Conservation (phyloP, 2,113 vertebrate genomes). For the Drymodes brunneopygia region DNA sequence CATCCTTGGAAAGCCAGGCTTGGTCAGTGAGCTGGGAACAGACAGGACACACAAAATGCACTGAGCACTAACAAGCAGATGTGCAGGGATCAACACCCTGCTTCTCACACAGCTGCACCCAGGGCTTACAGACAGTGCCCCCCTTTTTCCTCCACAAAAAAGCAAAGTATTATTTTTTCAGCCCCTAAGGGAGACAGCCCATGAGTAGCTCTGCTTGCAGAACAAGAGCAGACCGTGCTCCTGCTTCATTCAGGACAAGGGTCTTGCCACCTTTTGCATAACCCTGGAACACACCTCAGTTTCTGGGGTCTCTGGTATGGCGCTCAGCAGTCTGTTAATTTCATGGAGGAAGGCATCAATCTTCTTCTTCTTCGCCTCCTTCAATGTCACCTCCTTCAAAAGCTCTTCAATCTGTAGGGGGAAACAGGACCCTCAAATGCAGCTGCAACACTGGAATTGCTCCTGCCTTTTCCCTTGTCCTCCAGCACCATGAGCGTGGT, state of each 20-base stretch:
- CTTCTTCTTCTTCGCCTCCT: conserved; percentile 81
- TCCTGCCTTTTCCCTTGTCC: neutral
- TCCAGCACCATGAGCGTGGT: rapidly evolving
- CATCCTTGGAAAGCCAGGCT: conserved; percentile 79
- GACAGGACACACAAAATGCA: rapidly evolving
- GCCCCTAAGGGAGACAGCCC: neutral
- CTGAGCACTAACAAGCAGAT: neutral
- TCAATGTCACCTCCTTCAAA: conserved; percentile 87
- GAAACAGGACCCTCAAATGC: neutral
- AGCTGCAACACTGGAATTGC: neutral
- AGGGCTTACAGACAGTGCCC: rapidly evolving
- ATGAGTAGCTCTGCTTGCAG: neutral
- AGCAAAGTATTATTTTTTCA: neutral
- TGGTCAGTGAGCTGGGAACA: conserved; percentile 80
- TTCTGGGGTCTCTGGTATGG: conserved; percentile 74
- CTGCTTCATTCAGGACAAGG: neutral
- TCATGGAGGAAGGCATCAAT: conserved; percentile 83
- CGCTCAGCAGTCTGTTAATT: conserved; percentile 75
- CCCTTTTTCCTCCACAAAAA: neutral
- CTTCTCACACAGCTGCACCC: neutral
- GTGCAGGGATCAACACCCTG: neutral
- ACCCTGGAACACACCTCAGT: conserved; percentile 71
- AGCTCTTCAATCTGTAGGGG: conserved; percentile 87
- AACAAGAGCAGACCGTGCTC: neutral
- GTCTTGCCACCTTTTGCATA: neutral